Conservation (phyloP, 2,888 invertebrate species). For the Parapristionchus giblindavisi region DNA sequence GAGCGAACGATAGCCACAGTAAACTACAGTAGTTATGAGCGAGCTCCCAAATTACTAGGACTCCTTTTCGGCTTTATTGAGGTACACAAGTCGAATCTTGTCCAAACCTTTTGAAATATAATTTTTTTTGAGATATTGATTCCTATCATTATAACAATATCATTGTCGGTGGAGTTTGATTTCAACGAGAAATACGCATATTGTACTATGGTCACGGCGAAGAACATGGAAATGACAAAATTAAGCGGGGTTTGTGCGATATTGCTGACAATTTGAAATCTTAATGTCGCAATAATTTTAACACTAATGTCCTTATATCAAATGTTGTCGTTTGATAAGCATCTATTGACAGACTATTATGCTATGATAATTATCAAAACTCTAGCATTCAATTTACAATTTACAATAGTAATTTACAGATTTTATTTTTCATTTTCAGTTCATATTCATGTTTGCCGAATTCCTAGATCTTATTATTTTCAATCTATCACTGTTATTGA, state of each 20-base stretch:
- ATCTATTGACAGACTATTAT: too few relatives aligned
- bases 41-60: slow-evolving; percentile 5
- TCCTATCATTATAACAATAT: neutral
- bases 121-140: neutral
- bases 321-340: too few relatives aligned
- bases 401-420: too few relatives aligned
- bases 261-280: too few relatives aligned
- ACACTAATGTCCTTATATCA: too few relatives aligned
- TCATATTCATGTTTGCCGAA: neutral
- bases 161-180: neutral
- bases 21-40: slow-evolving; percentile 5
- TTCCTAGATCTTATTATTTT: neutral
- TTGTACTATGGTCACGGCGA: slow-evolving; percentile 2
- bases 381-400: too few relatives aligned
- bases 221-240: slow-evolving; percentile 5
- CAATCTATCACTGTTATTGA: slow-evolving; percentile 1
- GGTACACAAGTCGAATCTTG: neutral
- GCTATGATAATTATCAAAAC: too few relatives aligned
- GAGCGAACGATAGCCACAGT: neutral
- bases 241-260: neutral
- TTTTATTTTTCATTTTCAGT: too few relatives aligned
- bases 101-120: neutral
- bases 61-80: neutral
- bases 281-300: too few relatives aligned
- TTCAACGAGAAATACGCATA: neutral